Base-by-base conservation (phyloP, 2,797 vertebrate species). In the Aythya fuligula region DNA sequence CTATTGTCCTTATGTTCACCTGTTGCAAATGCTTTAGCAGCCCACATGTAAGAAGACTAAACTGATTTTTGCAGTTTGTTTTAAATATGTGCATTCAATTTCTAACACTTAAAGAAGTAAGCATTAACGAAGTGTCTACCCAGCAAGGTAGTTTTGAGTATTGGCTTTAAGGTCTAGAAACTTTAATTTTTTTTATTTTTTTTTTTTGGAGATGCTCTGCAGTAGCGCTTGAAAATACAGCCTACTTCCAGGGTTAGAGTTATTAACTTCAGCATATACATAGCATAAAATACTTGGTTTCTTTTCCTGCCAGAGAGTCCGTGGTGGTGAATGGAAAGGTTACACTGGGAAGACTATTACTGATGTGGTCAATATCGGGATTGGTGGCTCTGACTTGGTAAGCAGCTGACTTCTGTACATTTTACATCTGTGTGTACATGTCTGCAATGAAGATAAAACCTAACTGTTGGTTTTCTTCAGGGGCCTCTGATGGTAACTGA, bases 401-500 rank as follows among this genome's bases (percentile, higher is more conserved):
- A 98, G 98, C 11, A 51, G 8, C 39, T 74, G 53, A n/a, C 34
- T 64, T 75, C 10, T 49, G 0, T 16, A 6, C 5, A 4, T 25
- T 56, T 3, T 18, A 5, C 2, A 13, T 43, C 11, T 65, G 43
- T 36, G 34, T 70, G 2, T 25, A 1, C 2, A 3, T 45, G 7
- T 56, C 43, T 76, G 9, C 27, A 53, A 1, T n/a, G n/a, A 66
- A 66, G 11, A 13, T 41, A 60, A 64, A 75, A 62, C 30, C 13
- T 81, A 54, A 85, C 8, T 92, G 16, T 86, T 75, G 13, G 51
- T 69, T 56, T 14, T 27, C 0, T 71, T 19, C 66, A 99, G 99
- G 99, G 99, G 43, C 99, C 99, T 64, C 97, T 99, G 96, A 99
- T 99, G 99, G 99, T 99, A 85, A 99, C 99, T 0, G 99, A 99